Conservation (phyloP, 2,113 vertebrate genomes). For the Varanus komodoensis region DNA sequence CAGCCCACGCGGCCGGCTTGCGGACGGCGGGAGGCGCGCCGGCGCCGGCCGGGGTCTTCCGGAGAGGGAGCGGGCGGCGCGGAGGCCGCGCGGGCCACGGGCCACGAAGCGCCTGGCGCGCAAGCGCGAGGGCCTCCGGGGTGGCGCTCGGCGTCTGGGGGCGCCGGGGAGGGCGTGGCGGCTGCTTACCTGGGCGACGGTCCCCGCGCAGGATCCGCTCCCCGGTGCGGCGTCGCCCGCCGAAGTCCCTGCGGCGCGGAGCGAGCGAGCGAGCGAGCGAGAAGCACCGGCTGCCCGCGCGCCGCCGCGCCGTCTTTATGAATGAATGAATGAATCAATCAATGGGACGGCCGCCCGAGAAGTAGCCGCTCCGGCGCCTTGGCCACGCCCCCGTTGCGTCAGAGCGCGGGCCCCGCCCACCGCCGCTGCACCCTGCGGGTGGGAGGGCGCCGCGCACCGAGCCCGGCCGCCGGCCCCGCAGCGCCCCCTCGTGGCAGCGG, state of each 20-base stretch:
- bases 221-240: not conserved
- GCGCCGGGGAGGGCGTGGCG: fast-evolving
- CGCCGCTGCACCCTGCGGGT: not conserved
- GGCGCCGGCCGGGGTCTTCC: too few species aligned
- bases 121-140: too few species aligned
- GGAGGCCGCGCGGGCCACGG: too few species aligned
- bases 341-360: not conserved
- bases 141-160: too few species aligned
- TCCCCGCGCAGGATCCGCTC: not conserved
- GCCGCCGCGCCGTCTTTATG: not conserved
- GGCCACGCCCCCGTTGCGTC: constrained; percentile 16
- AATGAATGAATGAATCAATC: constrained; percentile 23
- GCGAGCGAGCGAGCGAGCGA: too few species aligned
- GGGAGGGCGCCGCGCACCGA: too few species aligned
- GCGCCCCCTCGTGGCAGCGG: constrained; percentile 39
- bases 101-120: too few species aligned
- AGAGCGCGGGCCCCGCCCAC: not conserved
- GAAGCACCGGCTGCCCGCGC: too few species aligned
- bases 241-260: too few species aligned
- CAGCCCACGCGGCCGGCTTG: too few species aligned
- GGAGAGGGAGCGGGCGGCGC: too few species aligned
- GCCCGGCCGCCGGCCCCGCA: not conserved
- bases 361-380: not conserved
- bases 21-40: too few species aligned
- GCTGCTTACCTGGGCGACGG: not conserved